Conservation (phyloP, 2,797 vertebrate species). For the Pagetopsis macropterus region DNA sequence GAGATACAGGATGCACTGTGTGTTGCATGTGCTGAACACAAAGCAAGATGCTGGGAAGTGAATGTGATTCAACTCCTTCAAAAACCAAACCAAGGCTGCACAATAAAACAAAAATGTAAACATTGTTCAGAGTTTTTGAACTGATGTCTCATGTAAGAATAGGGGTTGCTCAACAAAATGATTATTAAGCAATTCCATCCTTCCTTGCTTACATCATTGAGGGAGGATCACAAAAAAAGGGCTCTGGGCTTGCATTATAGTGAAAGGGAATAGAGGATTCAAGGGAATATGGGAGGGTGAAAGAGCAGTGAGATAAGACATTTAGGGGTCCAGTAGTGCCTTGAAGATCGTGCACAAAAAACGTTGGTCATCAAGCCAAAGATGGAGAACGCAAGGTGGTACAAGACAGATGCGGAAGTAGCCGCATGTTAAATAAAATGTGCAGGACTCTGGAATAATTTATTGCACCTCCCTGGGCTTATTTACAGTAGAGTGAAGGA, state of each 20-base stretch:
- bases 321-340: conserved; percentile 20
- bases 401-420: conserved; percentile 1
- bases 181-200: background rate
- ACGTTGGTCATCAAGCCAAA: conserved; percentile 58
- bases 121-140: background rate
- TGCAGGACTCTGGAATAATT: conserved; percentile 32
- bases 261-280: conserved; percentile 20
- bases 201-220: conserved; percentile 29
- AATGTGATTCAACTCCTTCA: background rate
- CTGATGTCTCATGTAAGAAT: background rate
- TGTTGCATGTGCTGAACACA: background rate
- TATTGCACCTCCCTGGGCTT: conserved; percentile 27
- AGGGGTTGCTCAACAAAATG: background rate
- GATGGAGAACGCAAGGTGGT: conserved; percentile 27
- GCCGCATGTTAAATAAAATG: conserved; percentile 24
- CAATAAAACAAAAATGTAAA: background rate
- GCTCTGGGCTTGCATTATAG: conserved; percentile 15
- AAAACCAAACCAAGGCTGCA: conserved; percentile 1
- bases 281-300: conserved; percentile 15
- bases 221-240: background rate
- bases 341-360: conserved; percentile 33
- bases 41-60: background rate
- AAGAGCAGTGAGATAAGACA: conserved; percentile 33
- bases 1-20: background rate
- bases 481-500: conserved; percentile 13